Base-by-base conservation (phyloP, 2,113 vertebrate genomes). In the Neolamprologus variostigma region DNA sequence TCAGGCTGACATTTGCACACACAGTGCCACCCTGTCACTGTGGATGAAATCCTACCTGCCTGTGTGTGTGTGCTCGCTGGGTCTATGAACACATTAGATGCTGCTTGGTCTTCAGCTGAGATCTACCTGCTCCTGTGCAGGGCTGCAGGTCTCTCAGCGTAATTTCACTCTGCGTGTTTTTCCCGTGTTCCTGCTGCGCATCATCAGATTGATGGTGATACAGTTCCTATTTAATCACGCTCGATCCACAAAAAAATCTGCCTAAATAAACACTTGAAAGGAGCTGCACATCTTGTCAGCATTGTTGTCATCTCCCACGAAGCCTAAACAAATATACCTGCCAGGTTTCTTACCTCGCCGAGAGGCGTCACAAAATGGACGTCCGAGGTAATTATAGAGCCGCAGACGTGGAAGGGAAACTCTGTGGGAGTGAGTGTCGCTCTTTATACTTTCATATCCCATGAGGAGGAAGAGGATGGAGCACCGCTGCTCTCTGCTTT, bases 1-100 rank as follows among this genome's bases (percentile, higher is more conserved):
- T 92, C 89, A 94, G 94, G 94, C 91, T 96, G 96, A 96, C 96
- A 96, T 96, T 96, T 96, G 94, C 96, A 95, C 96, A 96, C 95
- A 95, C 91, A 87, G 93, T 95, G 92, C 92, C 95, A 96, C 96
- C 96, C 96, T 96, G 96, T 96, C 96, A 96, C 92, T 90, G 95
- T 80, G 68, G 94, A 96, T 96, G 96, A 97, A 96, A 96, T 96
- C 94, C 93, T 94, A 96, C 95, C 94, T 96, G 92, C 88, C 71
- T 78, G 87, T 95, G 87, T 85, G 82, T 87, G 83, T 0, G 68
- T 17, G 6, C 37, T 59, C 21, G 76, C 6, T 82, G 7, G 66
- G 14, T 12, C 42, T 78, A 4, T 19, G 40, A 28, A 28, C 68
- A 76, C 31, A 35, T 55, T 21, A 11, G 23, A 81, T 71, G 16